phyloP scores from a whole-genome alignment of 2,113 vertebrate genomes.

The Eonycteris spelaea region DNA sequence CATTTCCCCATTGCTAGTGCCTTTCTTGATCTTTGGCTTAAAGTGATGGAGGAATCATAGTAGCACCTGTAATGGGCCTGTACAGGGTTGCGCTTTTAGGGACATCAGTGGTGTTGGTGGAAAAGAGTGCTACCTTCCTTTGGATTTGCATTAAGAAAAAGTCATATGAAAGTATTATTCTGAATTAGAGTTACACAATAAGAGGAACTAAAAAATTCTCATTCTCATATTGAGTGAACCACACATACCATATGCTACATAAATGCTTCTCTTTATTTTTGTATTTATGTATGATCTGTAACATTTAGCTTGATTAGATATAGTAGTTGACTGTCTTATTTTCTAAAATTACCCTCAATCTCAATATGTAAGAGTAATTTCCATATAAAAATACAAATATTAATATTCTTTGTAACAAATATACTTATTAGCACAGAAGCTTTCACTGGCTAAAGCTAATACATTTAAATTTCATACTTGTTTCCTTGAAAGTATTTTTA shows the following conservation, averaged over 20 bases:
- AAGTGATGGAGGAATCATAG: not conserved
- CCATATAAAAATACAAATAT: not conserved
- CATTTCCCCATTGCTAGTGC: not conserved
- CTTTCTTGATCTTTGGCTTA: not conserved
- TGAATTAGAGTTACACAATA: not conserved
- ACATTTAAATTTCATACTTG: not conserved
- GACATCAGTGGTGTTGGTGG: not conserved
- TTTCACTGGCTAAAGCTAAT: not conserved
- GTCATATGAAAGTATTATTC: not conserved
- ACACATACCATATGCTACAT: not conserved
- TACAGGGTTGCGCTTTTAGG: not conserved
- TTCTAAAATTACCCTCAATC: not conserved
- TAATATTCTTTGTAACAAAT: slow-evolving; percentile 12
- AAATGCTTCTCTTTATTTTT: slow-evolving; percentile 13
- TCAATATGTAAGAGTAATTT: slow-evolving; percentile 28
- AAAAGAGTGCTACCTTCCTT: not conserved
- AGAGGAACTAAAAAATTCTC: not conserved
- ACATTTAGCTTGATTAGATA: not conserved
- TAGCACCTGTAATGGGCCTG: not conserved
- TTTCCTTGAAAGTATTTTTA: not conserved
- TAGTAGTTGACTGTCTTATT: not conserved
- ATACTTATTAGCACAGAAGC: not conserved
- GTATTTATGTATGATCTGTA: not conserved
- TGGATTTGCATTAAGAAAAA: slow-evolving; percentile 23
- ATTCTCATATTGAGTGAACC: not conserved